Conservation (phyloP, 2,113 vertebrate species). For the chimpanzee (Pan troglodytes) region NHGRI_mPanTro3-v2.1_pri NC_072409.2:112516001-112516500, state of each 20-base stretch:
- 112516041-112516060: not conserved
- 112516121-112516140: not conserved
- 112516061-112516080: slow-evolving; percentile 7
- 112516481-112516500: slow-evolving; percentile 19
- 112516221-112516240: not conserved
- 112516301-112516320: not conserved
- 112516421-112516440: not conserved
- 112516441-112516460: not conserved
- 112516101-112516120: not conserved
- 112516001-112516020: not conserved
- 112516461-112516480: slow-evolving; percentile 15
- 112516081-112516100: not conserved
- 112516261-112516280: not conserved
- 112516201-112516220: not conserved
- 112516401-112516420: slow-evolving; percentile 28
- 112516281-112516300: not conserved
- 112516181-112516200: not conserved
- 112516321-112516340: not conserved
- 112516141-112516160: not conserved
- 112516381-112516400: not conserved
- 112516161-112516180: not conserved
- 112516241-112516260: not conserved
- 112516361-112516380: not conserved
- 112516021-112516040: slow-evolving; percentile 17
- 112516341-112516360: not conserved